These are phyloP conservation scores for Agrotis segetum DNA, from an alignment of 2,888 invertebrate genomes.

Conservation along the genomic window DNA sequence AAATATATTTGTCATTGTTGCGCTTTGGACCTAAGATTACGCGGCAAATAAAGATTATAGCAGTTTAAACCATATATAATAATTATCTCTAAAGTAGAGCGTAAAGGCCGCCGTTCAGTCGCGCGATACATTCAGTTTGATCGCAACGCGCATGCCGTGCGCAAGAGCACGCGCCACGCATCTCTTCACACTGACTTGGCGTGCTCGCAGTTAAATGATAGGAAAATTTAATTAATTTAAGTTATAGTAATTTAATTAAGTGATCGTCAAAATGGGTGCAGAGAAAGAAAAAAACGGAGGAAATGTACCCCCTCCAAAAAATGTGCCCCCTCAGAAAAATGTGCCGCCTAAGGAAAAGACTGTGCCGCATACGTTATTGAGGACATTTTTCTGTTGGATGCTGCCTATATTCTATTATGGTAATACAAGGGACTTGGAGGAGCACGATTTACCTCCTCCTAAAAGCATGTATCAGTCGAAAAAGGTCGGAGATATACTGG, in stretches of 20 bases:
- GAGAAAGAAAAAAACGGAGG: slow-evolving; percentile 60
- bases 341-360: slow-evolving; percentile 67
- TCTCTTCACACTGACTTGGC: neutral
- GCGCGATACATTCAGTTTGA: slow-evolving; percentile 51
- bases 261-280: slow-evolving; percentile 63
- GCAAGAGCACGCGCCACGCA: slow-evolving; percentile 46
- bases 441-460: slow-evolving; percentile 94
- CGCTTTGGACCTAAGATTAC: slow-evolving; percentile 33
- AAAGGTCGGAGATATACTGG: slow-evolving; percentile 92
- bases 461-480: slow-evolving; percentile 93
- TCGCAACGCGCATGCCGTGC: slow-evolving; percentile 52
- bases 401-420: slow-evolving; percentile 95
- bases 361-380: slow-evolving; percentile 89
- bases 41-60: slow-evolving; percentile 48
- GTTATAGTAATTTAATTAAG: slow-evolving; percentile 26
- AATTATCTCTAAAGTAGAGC: slow-evolving; percentile 58
- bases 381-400: slow-evolving; percentile 94
- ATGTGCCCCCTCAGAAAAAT: slow-evolving; percentile 44
- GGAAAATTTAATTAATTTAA: slow-evolving; percentile 12
- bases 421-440: slow-evolving; percentile 93
- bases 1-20: neutral
- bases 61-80: slow-evolving; percentile 42
- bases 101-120: slow-evolving; percentile 33
- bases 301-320: slow-evolving; percentile 45
- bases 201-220: slow-evolving; percentile 15